Conservation (phyloP, 2,113 vertebrate genomes). For the Pogonocichla stellata region DNA sequence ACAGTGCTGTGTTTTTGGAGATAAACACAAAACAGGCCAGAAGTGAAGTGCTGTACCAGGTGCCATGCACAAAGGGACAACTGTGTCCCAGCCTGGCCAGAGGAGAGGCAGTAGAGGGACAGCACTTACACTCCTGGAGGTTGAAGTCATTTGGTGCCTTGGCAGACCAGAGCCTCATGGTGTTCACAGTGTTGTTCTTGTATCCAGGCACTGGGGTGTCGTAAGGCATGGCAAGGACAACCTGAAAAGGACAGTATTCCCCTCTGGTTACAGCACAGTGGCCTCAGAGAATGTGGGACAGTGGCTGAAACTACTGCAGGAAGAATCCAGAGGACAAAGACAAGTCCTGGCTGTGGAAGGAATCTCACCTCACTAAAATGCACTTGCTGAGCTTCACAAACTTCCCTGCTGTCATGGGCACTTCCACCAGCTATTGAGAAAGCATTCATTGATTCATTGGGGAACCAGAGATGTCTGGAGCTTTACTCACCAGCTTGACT, state of each 20-base stretch:
- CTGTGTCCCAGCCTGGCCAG: neutral
- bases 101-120: neutral
- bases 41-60: neutral
- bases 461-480: neutral
- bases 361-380: neutral
- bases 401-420: neutral
- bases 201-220: slow-evolving; percentile 88
- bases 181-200: slow-evolving; percentile 90
- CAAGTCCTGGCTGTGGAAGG: neutral
- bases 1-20: neutral
- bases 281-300: neutral
- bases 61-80: neutral
- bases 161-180: slow-evolving; percentile 90
- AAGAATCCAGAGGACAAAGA: neutral
- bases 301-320: neutral
- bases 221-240: slow-evolving; percentile 88
- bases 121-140: slow-evolving; percentile 82
- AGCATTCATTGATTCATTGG: neutral
- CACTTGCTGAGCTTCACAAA: neutral
- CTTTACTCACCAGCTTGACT: neutral
- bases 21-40: neutral
- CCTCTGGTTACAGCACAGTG: neutral
- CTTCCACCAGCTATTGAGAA: neutral
- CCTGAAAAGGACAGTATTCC: slow-evolving; percentile 27
- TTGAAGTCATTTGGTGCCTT: slow-evolving; percentile 90